phyloP scores from a whole-genome alignment of 1,140 invertebrate species.

The Adelges cooleyi region DNA sequence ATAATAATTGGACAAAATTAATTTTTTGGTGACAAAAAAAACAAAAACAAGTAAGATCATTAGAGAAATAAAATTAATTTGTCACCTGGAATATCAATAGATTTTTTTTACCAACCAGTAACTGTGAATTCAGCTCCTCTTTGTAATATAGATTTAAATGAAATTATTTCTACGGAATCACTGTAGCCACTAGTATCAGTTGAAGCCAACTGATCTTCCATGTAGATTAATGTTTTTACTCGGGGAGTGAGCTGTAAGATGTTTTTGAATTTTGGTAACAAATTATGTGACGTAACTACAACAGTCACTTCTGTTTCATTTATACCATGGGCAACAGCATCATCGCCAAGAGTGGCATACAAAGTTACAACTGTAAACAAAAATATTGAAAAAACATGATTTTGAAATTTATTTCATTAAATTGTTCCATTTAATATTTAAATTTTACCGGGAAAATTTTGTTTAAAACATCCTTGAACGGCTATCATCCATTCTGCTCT shows the following conservation, averaged over 20 bases:
- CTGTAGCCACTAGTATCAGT: slow-evolving; percentile 57
- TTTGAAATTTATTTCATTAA: neutral
- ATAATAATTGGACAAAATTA: neutral
- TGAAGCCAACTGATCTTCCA: slow-evolving; percentile 70
- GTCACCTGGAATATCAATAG: too few species aligned
- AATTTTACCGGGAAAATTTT: slow-evolving; percentile 65
- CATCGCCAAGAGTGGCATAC: slow-evolving; percentile 92
- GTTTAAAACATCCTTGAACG: slow-evolving; percentile 85
- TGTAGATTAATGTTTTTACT: slow-evolving; percentile 71
- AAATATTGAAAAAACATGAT: too few species aligned
- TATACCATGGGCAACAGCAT: slow-evolving; percentile 88
- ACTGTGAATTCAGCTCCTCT: slow-evolving; percentile 32
- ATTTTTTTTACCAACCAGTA: too few species aligned
- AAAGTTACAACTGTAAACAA: slow-evolving; percentile 73
- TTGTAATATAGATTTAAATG: slow-evolving; percentile 48
- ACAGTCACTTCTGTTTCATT: slow-evolving; percentile 90
- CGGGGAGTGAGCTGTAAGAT: slow-evolving; percentile 54
- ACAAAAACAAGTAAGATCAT: too few species aligned
- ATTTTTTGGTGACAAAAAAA: neutral
- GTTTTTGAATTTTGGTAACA: slow-evolving; percentile 77
- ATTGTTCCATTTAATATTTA: too few species aligned
- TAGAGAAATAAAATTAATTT: too few species aligned
- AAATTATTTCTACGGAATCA: slow-evolving; percentile 51
- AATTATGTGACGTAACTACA: slow-evolving; percentile 78
- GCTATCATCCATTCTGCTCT: slow-evolving; percentile 94